Percentiles rank a stretch among this genome's conserved stretches.
These are phyloP conservation scores for Eurystomus glaucurus DNA, from an alignment of 2,797 vertebrate genomes.

Conservation along the genomic window DNA sequence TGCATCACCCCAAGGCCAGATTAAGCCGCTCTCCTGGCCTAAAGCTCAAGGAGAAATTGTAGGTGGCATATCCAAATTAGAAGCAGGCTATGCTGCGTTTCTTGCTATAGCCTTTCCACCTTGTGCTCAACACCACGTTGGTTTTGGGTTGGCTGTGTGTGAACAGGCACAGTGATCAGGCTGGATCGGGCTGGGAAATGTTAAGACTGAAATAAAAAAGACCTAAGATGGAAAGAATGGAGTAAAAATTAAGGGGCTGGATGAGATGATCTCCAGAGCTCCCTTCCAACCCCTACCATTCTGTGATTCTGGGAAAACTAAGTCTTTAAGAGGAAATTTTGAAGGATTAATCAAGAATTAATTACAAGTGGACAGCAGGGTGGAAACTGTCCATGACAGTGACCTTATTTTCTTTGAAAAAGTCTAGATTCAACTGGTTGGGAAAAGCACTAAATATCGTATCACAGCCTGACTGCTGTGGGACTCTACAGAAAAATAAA, in stretches of 20 bases:
- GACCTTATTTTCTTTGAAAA: background rate
- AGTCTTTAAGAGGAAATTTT: background rate
- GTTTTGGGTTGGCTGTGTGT: background rate
- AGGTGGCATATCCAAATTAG: background rate
- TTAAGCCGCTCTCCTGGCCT: background rate
- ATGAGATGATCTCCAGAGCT: too few relatives aligned
- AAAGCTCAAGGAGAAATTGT: background rate
- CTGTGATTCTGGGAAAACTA: background rate
- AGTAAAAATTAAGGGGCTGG: background rate
- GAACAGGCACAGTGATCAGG: accelerated
- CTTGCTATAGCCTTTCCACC: background rate
- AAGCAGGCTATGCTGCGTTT: accelerated
- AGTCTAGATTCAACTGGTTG: background rate
- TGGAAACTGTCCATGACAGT: background rate
- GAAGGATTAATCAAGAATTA: background rate
- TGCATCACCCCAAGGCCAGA: background rate
- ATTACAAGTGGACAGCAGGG: background rate
- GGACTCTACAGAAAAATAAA: background rate
- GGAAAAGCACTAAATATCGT: background rate
- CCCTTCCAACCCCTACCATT: too few relatives aligned
- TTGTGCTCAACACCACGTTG: accelerated
- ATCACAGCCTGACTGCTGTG: background rate
- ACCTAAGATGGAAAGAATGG: background rate
- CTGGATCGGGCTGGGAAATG: background rate
- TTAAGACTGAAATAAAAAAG: background rate